A percentile compares a stretch with the other conserved stretches of the same genome.
Conservation (phyloP, 2,888 invertebrate species). For the Phasia obesa region DNA sequence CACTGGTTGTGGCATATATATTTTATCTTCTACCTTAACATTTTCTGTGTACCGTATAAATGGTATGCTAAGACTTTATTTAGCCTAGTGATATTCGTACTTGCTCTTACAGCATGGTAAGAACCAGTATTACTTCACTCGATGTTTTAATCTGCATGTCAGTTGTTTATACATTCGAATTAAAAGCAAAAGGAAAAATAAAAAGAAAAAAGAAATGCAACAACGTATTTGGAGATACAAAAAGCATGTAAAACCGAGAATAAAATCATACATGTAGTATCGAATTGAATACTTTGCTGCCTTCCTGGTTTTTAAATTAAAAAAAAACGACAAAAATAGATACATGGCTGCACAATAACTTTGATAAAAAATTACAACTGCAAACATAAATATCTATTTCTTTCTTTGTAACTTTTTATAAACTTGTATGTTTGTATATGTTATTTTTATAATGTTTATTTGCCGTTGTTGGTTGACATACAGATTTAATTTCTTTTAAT, state of each 20-base stretch:
- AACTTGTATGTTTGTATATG: not conserved
- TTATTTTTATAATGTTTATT: not conserved
- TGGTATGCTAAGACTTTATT: not conserved
- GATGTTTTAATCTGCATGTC: slow-evolving; percentile 58
- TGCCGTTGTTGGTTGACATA: slow-evolving; percentile 50
- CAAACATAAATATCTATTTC: not conserved
- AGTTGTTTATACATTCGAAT: slow-evolving; percentile 21
- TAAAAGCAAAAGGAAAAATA: slow-evolving; percentile 1
- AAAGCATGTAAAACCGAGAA: not conserved
- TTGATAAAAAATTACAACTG: slow-evolving; percentile 13
- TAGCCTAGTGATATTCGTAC: not conserved
- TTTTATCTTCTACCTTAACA: not conserved
- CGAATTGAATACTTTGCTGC: slow-evolving; percentile 49
- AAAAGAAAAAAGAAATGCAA: not conserved
- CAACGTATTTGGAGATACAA: not conserved
- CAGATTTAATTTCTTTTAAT: slow-evolving; percentile 73
- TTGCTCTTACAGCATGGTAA: not conserved
- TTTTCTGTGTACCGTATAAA: not conserved
- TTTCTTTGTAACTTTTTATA: not conserved
- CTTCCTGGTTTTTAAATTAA: slow-evolving; percentile 61
- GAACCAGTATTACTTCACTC: slow-evolving; percentile 26
- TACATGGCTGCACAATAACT: slow-evolving; percentile 17
- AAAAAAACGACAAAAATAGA: not conserved
- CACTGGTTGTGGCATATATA: not conserved
- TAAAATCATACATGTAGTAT: not conserved